Evolutionary conservation across 2,797 vertebrate genomes (phyloP).

Genomic region (Steatocranus sp.): DNA sequence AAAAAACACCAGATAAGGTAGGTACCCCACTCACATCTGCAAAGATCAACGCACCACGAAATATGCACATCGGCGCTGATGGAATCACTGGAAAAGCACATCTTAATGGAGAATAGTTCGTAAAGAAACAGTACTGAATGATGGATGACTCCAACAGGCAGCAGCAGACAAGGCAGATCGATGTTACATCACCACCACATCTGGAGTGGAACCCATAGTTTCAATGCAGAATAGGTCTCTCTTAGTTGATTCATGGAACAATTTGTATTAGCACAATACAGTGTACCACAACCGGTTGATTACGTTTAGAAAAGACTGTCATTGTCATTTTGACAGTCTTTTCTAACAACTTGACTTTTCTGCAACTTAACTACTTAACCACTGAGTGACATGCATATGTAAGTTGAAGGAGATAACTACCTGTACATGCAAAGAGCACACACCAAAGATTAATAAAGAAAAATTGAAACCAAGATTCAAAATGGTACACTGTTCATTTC

Average conservation of each 20-base stretch:
- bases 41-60: background rate
- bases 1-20: background rate
- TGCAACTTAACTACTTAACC: background rate
- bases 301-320: background rate
- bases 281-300: background rate
- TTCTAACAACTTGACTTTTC: background rate
- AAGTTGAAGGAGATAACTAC: background rate
- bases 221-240: background rate
- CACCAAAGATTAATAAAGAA: background rate
- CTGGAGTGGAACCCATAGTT: background rate
- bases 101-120: background rate
- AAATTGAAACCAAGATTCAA: background rate
- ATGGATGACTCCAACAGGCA: background rate
- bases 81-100: background rate
- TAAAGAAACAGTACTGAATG: background rate
- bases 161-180: background rate
- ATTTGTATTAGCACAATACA: background rate
- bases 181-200: background rate
- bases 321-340: background rate
- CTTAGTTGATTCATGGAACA: background rate
- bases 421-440: background rate
- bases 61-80: background rate
- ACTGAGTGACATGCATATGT: background rate
- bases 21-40: background rate
- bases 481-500: background rate